Conservation (phyloP, 2,797 vertebrate genomes). For the Myotis daubentonii region DNA sequence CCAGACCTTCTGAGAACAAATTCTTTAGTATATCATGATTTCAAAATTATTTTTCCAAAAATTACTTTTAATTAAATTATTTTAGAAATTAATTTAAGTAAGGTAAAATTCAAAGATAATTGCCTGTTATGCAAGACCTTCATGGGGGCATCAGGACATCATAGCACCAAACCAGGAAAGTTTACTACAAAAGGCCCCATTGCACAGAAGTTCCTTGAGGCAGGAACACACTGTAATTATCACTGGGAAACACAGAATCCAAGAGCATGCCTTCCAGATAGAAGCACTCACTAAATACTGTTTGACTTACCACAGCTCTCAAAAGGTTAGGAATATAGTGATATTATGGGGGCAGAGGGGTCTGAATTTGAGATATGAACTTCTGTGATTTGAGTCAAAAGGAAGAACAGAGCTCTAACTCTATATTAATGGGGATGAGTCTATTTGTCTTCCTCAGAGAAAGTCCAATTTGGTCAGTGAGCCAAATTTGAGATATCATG, state of each 20-base stretch:
- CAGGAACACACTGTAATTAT: not conserved
- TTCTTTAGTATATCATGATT: not conserved
- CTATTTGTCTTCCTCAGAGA: not conserved
- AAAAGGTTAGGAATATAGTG: not conserved
- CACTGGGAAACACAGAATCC: not conserved
- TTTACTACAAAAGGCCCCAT: not conserved
- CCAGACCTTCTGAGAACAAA: not conserved
- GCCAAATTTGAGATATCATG: not conserved
- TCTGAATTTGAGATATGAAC: not conserved
- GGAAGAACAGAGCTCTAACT: not conserved
- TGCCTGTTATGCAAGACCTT: not conserved
- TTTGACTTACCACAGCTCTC: not conserved
- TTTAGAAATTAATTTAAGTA: not conserved
- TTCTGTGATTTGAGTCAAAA: not conserved
- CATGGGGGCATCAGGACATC: not conserved
- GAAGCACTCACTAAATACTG: not conserved
- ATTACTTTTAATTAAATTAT: not conserved
- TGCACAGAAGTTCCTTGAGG: not conserved
- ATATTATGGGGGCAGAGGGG: not conserved
- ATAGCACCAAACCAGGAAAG: not conserved
- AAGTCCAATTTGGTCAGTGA: not conserved
- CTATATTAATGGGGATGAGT: not conserved
- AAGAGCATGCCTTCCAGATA: not conserved
- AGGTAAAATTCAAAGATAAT: conserved; percentile 52
- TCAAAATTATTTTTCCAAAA: not conserved